Conservation (phyloP, 1,140 invertebrate species). For the Aphelinus atriplicis region DNA sequence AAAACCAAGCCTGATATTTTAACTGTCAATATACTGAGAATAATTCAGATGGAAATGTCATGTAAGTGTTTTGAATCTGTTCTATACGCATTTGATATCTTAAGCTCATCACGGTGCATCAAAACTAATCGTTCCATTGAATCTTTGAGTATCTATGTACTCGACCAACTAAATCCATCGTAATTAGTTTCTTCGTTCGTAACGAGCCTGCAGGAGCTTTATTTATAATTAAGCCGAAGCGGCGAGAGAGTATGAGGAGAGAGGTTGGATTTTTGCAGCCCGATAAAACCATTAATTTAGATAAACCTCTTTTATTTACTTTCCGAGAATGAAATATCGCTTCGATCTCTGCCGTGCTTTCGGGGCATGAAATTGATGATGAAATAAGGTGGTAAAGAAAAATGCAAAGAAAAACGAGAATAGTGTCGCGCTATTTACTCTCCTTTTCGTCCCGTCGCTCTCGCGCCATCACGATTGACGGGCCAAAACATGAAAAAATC, state of each 20-base stretch:
- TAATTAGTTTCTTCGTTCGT: conserved; percentile 14
- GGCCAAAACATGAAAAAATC: conserved; percentile 3
- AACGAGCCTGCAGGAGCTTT: background rate
- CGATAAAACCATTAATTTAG: conserved; percentile 39
- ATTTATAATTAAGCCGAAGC: conserved; percentile 30
- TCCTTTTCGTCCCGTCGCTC: background rate
- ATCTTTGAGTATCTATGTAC: too few relatives aligned
- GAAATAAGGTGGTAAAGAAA: conserved; percentile 37
- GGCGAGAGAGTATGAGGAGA: conserved; percentile 10
- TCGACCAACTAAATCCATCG: background rate
- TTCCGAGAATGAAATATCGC: conserved; percentile 36
- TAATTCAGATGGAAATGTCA: too few relatives aligned
- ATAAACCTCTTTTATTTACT: conserved; percentile 40
- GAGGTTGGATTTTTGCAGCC: conserved; percentile 23
- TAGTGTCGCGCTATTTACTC: background rate
- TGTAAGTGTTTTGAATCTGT: too few relatives aligned
- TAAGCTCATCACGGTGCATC: too few relatives aligned
- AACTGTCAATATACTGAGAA: too few relatives aligned
- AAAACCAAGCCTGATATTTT: too few relatives aligned
- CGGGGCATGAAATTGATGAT: conserved; percentile 36
- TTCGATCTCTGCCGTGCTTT: conserved; percentile 11
- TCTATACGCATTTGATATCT: too few relatives aligned
- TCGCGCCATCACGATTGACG: conserved; percentile 4
- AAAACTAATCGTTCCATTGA: too few relatives aligned
- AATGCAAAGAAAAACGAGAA: conserved; percentile 35